Base-by-base conservation (phyloP, 2,113 vertebrate genomes). In the Nothobranchius kuhntae region DNA sequence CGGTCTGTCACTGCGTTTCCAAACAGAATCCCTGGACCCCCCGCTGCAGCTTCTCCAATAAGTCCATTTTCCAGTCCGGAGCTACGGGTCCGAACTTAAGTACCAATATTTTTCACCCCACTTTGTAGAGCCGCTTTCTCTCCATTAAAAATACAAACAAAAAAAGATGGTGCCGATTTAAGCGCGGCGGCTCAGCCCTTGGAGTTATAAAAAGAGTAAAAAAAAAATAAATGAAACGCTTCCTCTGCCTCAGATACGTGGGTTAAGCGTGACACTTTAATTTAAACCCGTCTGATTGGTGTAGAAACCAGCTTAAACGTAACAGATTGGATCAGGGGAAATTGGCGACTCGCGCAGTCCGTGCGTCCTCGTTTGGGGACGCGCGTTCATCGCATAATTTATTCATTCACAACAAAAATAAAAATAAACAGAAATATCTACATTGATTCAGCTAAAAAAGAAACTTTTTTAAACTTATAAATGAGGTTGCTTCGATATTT, bases 41-140 rank as follows among this genome's bases (percentile, higher is more conserved):
- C 84, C 86, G 75, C 73, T 63, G 60, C 64, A 81, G 60, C 10
- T 79, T 83, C 55, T 69, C 78, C 71, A 86, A 86, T 87, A 79
- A 67, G 60, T 71, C 26, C 56, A 68, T 61, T 73, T 67, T 71
- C 44, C 75, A 72, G 73, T 80, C 47, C 76, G 14, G 61, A 55
- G 48, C 64, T 53, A 56, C 62, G 84, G 73, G 84, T 85, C 78
- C 76, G 69, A 73, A 80, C 87, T 71, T 73, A 47, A 77, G 78
- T 72, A 68, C 7, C 30, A 40, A 1, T 40, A 42, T 53, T 53
- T 77, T 83, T 51, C 4, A 4, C 14, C 13, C 12, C 63, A 65
- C 54, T 66, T 71, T 56, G n/a, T 24, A 9, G 13, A 75, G 44
- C 11, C 17, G 53, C 53, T 38, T 44, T 12, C 0, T 6, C 15